Evolutionary conservation across 2,797 vertebrate genomes (phyloP).

Genomic region (Myotis findleyi): DNA sequence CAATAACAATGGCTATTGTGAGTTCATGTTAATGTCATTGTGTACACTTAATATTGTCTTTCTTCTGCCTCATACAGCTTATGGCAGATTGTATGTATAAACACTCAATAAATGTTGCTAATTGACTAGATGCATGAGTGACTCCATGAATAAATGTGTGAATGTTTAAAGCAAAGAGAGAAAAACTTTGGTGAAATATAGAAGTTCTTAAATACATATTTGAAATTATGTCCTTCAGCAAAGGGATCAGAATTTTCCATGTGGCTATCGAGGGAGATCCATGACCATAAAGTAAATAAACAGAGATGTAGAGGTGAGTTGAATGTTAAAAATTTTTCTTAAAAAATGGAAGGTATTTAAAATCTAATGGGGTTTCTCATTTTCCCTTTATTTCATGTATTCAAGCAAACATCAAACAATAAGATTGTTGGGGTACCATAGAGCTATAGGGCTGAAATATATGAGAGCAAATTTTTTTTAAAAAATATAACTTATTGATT

Average conservation of each 20-base stretch:
- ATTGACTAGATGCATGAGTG: background rate
- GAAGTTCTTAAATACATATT: background rate
- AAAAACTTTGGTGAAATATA: background rate
- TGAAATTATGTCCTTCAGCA: background rate
- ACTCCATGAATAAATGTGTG: background rate
- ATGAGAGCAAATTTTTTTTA: background rate
- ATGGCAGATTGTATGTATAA: background rate
- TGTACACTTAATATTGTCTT: background rate
- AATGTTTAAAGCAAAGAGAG: background rate
- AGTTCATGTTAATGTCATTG: slow-evolving; percentile 9
- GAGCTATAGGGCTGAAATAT: background rate
- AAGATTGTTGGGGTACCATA: background rate
- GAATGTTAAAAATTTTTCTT: background rate
- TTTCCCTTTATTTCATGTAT: background rate
- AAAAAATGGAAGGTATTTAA: slow-evolving; percentile 27
- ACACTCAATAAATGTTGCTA: background rate
- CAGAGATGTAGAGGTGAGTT: background rate
- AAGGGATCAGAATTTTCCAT: background rate
- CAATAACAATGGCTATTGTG: background rate
- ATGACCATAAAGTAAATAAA: background rate
- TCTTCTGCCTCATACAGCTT: background rate
- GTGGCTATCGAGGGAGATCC: background rate
- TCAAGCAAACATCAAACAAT: background rate
- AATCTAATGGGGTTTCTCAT: background rate
- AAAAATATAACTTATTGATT: too few relatives aligned